Conservation (phyloP, 2,888 invertebrate genomes). For the Thecophora atra region DNA sequence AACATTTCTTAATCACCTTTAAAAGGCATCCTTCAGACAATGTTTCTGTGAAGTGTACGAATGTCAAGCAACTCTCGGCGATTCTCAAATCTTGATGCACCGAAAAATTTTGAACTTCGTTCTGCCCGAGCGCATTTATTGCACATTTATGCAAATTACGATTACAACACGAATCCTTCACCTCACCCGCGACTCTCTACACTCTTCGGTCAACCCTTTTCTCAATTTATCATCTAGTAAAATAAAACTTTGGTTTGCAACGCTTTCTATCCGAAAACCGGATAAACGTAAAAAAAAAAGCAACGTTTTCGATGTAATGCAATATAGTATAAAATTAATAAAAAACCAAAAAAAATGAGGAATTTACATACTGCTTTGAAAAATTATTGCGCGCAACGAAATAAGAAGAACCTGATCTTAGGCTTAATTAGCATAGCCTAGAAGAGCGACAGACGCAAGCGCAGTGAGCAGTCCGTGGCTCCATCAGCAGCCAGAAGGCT, state of each 20-base stretch:
- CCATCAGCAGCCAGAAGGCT: constrained; percentile 19
- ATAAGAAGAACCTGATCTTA: constrained; percentile 33
- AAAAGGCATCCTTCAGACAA: not conserved
- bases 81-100: not conserved
- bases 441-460: constrained; percentile 7
- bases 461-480: constrained; percentile 9
- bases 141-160: constrained; percentile 35
- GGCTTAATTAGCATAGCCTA: constrained; percentile 31
- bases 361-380: constrained; percentile 34
- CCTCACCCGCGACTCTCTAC: not conserved
- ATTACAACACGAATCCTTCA: constrained; percentile 20
- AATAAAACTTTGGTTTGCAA: not conserved
- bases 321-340: constrained; percentile 7
- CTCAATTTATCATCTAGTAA: not conserved
- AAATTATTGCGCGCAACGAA: constrained; percentile 34
- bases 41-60: not conserved
- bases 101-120: constrained; percentile 20
- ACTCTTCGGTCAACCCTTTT: not conserved
- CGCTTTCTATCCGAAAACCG: too few species aligned
- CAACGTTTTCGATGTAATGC: not conserved
- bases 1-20: not conserved
- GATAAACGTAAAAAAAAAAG: too few species aligned
- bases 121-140: constrained; percentile 36
- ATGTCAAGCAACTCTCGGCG: not conserved
- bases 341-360: constrained; percentile 6